A percentile compares a stretch with the other conserved stretches of the same genome.
These are phyloP conservation scores for Pituophis catenifer DNA, from an alignment of 2,113 vertebrate species.

Conservation along the genomic window DNA sequence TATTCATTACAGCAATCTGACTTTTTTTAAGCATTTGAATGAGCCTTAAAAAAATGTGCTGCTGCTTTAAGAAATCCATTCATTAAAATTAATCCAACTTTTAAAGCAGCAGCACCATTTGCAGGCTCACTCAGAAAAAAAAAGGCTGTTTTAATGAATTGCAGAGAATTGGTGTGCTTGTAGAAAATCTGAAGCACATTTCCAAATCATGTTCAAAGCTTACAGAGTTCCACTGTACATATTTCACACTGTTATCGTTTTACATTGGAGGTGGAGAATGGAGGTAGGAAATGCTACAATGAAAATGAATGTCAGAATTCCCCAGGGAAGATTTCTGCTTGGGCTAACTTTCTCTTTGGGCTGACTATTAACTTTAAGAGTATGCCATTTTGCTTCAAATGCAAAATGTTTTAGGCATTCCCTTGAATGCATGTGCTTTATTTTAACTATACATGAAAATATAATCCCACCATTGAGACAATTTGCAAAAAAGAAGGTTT, in stretches of 20 bases:
- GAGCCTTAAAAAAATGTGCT: background rate
- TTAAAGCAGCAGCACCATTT: background rate
- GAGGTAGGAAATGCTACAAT: background rate
- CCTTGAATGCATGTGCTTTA: background rate
- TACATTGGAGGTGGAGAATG: background rate
- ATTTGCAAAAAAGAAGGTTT: background rate
- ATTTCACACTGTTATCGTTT: background rate
- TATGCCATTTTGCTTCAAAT: background rate
- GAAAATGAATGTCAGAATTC: background rate
- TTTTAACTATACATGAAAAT: background rate
- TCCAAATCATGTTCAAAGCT: background rate
- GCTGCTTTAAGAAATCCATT: background rate
- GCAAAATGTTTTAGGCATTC: background rate
- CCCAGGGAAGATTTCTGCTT: background rate
- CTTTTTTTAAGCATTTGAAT: background rate
- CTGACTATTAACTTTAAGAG: background rate
- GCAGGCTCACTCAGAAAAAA: background rate
- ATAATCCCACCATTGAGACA: background rate
- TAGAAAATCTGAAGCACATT: background rate
- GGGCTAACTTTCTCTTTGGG: background rate
- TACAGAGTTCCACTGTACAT: background rate
- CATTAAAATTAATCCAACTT: background rate
- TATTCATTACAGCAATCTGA: background rate
- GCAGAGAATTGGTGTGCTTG: background rate
- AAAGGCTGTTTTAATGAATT: background rate